Percentiles rank a stretch among this genome's conserved stretches.
Evolutionary conservation across 2,113 vertebrate species (phyloP).

Genomic region (Siniperca chuatsi): DNA sequence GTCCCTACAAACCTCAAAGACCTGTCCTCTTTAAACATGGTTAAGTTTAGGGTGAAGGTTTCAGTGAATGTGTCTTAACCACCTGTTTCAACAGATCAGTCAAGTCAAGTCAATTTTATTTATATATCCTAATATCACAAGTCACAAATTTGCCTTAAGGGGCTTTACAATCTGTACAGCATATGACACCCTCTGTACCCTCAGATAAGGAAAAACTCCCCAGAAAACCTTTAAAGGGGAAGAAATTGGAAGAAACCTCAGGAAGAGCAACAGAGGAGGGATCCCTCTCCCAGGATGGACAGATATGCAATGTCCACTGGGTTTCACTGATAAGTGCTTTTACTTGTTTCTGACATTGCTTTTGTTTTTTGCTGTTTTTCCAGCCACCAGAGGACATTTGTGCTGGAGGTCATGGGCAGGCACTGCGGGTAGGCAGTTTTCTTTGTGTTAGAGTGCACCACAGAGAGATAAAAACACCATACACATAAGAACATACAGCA

Average conservation of each 20-base stretch:
- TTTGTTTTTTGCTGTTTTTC: neutral
- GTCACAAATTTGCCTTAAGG: no score
- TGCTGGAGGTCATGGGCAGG: conserved; percentile 93
- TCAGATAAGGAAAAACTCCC: no score
- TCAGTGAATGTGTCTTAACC: neutral
- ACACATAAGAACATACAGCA: neutral
- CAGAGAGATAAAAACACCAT: neutral
- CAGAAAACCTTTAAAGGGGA: no score
- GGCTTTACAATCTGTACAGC: no score
- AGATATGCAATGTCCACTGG: neutral
- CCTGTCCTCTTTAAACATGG: neutral
- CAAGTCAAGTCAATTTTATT: no score
- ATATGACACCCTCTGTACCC: no score
- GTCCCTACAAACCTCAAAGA: neutral
- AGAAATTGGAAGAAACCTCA: no score
- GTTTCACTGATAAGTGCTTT: neutral
- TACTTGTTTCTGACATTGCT: neutral
- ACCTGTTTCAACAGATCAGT: no score
- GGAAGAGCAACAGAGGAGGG: no score
- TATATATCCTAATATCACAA: no score
- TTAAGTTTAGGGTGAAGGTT: neutral
- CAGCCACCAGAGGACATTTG: conserved; percentile 88
- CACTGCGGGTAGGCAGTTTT: conserved; percentile 91
- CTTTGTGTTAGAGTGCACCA: neutral
- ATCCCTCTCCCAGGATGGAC: no score